A percentile compares a stretch with the other conserved stretches of the same genome.
These are phyloP conservation scores for Nasonovia ribisnigri DNA, from an alignment of 2,888 invertebrate species.

Conservation along the genomic window DNA sequence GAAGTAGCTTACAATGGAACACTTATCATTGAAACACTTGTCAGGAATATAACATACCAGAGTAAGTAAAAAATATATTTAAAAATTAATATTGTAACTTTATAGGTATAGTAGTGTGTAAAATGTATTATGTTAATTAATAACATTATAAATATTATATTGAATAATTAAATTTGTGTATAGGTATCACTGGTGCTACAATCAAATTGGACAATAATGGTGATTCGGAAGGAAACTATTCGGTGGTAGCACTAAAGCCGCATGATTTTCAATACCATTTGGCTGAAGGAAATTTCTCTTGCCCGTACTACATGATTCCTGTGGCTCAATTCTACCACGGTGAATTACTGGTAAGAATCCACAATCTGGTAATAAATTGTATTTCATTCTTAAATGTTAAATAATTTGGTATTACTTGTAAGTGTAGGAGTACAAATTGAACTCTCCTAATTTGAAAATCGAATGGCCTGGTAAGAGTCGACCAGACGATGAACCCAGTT, in stretches of 20 bases:
- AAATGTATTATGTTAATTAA: too few relatives aligned
- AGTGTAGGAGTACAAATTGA: conserved; percentile 81
- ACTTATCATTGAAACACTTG: conserved; percentile 87
- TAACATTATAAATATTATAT: background rate
- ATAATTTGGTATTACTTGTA: conserved; percentile 50
- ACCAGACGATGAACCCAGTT: conserved; percentile 92
- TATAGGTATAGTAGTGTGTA: background rate
- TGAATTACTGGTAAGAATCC: conserved; percentile 44
- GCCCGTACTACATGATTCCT: conserved; percentile 84
- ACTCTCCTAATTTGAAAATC: conserved; percentile 76
- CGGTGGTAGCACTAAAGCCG: conserved; percentile 85
- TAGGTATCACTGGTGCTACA: conserved; percentile 91
- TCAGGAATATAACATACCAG: conserved; percentile 85
- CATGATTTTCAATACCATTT: conserved; percentile 72
- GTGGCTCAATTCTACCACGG: conserved; percentile 71
- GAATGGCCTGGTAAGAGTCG: conserved; percentile 87
- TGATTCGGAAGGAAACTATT: conserved; percentile 97
- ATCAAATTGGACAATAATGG: conserved; percentile 93
- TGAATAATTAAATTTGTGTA: background rate
- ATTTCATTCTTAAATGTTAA: background rate
- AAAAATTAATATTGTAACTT: background rate
- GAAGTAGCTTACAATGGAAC: conserved; percentile 87
- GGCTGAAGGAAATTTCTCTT: conserved; percentile 75
- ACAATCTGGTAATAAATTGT: background rate
- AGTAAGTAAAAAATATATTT: conserved; percentile 76